Percentiles rank a stretch among this genome's conserved stretches.
Evolutionary conservation across 1,140 invertebrate genomes (phyloP).

Genomic region (Cyclina sinensis): DNA sequence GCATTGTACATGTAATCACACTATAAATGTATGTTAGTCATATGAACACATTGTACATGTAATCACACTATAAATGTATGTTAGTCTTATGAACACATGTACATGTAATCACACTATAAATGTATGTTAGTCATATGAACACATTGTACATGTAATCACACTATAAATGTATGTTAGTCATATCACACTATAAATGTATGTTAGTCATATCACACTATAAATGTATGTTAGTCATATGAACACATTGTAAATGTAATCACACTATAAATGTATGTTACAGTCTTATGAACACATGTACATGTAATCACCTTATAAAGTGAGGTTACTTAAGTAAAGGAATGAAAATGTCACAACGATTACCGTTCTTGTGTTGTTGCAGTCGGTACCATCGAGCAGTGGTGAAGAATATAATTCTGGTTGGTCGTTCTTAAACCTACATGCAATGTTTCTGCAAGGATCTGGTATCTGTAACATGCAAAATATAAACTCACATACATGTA

Average conservation of each 20-base stretch:
- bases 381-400: neutral
- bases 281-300: neutral
- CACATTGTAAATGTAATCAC: neutral
- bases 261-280: neutral
- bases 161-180: no score
- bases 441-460: neutral
- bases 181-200: neutral
- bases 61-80: no score
- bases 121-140: no score
- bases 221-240: neutral
- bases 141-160: no score
- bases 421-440: neutral
- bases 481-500: no score
- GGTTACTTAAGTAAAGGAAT: no score
- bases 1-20: no score
- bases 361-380: constrained; percentile 20
- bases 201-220: neutral
- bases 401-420: neutral
- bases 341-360: neutral
- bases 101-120: no score
- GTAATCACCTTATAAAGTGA: neutral
- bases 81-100: no score
- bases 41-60: no score
- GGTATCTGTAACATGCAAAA: neutral
- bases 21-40: no score